These are phyloP conservation scores for Meriones psammophilus DNA, from an alignment of 2,797 vertebrate genomes.

Conservation along the genomic window DNA sequence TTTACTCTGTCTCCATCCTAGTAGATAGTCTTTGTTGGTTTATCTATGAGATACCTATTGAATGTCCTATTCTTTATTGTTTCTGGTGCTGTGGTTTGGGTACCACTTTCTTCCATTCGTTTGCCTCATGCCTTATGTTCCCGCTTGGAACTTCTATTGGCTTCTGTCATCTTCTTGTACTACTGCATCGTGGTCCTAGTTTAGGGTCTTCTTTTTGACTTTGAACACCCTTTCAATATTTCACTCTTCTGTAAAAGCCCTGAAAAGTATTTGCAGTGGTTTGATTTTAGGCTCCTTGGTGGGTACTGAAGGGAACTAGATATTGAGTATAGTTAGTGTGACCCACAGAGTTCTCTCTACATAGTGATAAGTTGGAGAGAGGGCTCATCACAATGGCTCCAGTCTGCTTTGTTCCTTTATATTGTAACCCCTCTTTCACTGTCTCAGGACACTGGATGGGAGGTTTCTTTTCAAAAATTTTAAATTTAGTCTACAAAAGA, in stretches of 20 bases:
- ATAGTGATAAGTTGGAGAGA: neutral
- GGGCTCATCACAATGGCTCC: neutral
- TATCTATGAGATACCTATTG: neutral
- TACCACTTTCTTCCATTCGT: neutral
- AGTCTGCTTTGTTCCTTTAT: conserved; percentile 48
- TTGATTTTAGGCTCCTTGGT: neutral
- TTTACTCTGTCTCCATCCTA: neutral
- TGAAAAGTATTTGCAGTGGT: conserved; percentile 18
- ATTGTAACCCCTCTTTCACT: neutral
- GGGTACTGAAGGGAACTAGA: neutral
- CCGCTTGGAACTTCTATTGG: neutral
- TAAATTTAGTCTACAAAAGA: neutral
- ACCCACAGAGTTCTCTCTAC: neutral
- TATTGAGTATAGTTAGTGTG: neutral
- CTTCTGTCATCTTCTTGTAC: conserved; percentile 36
- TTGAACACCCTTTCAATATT: neutral
- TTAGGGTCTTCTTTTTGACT: neutral
- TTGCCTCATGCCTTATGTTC: neutral
- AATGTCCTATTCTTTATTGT: neutral
- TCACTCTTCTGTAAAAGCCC: conserved; percentile 20
- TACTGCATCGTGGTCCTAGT: neutral
- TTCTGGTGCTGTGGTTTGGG: neutral
- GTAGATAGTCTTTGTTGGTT: neutral
- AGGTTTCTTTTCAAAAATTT: neutral
- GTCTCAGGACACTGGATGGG: conserved; percentile 13